phyloP scores from a whole-genome alignment of 1,140 invertebrate species.

The Drosophila baimaii region DNA sequence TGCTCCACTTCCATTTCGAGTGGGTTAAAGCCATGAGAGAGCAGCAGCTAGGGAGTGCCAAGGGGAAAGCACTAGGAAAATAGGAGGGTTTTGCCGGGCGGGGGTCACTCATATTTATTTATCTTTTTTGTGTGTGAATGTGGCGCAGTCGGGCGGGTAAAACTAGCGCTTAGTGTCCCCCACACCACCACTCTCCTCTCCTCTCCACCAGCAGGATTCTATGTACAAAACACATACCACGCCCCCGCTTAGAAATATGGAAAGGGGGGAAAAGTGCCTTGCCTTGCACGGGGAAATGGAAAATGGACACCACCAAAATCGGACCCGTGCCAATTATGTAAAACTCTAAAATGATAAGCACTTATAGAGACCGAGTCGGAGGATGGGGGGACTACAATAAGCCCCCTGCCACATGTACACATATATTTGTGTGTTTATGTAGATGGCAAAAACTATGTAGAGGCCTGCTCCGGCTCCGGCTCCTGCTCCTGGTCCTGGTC shows the following conservation, averaged over 20 bases:
- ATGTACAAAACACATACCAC: slow-evolving; percentile 61
- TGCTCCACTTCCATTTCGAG: slow-evolving; percentile 11
- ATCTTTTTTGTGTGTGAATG: slow-evolving; percentile 75
- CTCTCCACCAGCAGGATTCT: background rate
- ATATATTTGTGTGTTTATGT: slow-evolving; percentile 29
- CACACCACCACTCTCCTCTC: background rate
- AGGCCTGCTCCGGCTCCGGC: slow-evolving; percentile 8
- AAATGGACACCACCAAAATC: slow-evolving; percentile 10
- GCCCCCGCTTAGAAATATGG: slow-evolving; percentile 59
- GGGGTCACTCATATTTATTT: slow-evolving; percentile 78
- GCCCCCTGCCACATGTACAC: background rate
- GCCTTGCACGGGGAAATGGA: slow-evolving; percentile 16
- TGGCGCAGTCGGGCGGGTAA: slow-evolving; percentile 63
- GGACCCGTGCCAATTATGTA: slow-evolving; percentile 69
- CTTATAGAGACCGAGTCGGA: slow-evolving; percentile 39
- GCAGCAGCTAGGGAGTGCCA: slow-evolving; percentile 6
- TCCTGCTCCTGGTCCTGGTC: background rate
- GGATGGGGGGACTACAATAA: slow-evolving; percentile 15
- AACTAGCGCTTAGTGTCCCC: slow-evolving; percentile 49
- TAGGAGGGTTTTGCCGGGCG: background rate
- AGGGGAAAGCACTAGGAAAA: background rate
- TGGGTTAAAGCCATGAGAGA: slow-evolving; percentile 15
- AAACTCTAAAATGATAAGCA: slow-evolving; percentile 81
- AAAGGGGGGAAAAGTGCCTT: no score
- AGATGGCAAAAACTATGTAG: slow-evolving; percentile 44